Evolutionary conservation across 2,888 invertebrate species (phyloP).

Genomic region (Cryptocheilus praepositus): DNA sequence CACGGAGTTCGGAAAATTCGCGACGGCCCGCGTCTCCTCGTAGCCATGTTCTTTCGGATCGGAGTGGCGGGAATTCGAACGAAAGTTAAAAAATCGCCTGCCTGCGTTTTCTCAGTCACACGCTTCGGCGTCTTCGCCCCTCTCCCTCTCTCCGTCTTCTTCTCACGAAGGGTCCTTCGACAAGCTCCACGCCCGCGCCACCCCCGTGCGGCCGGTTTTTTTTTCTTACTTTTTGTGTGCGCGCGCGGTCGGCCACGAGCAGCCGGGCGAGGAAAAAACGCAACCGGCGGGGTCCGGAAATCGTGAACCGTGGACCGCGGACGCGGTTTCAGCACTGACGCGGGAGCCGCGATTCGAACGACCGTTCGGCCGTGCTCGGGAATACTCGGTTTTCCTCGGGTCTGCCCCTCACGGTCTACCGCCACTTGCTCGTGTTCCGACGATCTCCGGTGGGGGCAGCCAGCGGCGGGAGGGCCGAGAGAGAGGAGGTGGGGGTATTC

Average conservation of each 20-base stretch:
- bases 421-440: slow-evolving; percentile 50
- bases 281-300: slow-evolving; percentile 64
- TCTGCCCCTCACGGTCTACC: slow-evolving; percentile 57
- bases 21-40: too few species aligned
- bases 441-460: slow-evolving; percentile 35
- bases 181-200: slow-evolving; percentile 1
- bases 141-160: not conserved
- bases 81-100: too few species aligned
- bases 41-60: too few species aligned
- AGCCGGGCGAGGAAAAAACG: slow-evolving; percentile 39
- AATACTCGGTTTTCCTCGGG: slow-evolving; percentile 58
- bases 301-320: slow-evolving; percentile 74
- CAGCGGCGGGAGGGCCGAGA: slow-evolving; percentile 29
- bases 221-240: not conserved
- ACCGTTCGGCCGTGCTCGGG: slow-evolving; percentile 69
- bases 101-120: too few species aligned
- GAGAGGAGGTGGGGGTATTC: slow-evolving; percentile 28
- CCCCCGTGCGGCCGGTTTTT: not conserved
- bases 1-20: not conserved
- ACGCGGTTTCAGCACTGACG: slow-evolving; percentile 75
- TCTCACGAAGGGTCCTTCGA: not conserved
- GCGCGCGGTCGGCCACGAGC: slow-evolving; percentile 10
- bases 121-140: too few species aligned
- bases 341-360: slow-evolving; percentile 74
- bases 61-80: too few species aligned